Conservation (phyloP, 2,113 vertebrate species). For the Morone chrysops region DNA sequence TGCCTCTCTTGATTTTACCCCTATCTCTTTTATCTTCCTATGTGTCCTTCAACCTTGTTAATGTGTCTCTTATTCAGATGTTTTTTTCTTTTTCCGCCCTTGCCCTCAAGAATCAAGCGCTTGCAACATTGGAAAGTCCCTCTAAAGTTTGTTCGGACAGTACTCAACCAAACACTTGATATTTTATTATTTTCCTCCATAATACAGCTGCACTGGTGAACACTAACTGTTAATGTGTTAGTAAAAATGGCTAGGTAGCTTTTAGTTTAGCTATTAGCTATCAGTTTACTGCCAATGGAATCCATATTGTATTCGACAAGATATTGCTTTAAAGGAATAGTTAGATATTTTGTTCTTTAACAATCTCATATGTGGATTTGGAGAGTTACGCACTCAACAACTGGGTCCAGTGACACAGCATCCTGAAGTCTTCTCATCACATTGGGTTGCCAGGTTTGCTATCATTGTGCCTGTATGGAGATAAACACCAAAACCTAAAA, state of each 20-base stretch:
- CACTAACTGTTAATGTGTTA: background rate
- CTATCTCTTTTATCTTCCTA: background rate
- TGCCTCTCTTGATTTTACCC: constrained; percentile 47
- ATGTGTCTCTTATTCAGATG: background rate
- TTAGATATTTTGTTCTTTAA: background rate
- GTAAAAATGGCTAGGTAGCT: too few relatives aligned
- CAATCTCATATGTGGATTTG: background rate
- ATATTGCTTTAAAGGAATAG: background rate
- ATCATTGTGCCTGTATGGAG: background rate
- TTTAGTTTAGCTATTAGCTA: too few relatives aligned
- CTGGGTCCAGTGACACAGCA: background rate
- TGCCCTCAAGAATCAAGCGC: background rate
- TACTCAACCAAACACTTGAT: background rate
- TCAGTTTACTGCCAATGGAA: too few relatives aligned
- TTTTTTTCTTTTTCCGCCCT: background rate
- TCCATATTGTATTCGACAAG: too few relatives aligned
- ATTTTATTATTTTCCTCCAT: background rate
- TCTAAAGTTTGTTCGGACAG: background rate
- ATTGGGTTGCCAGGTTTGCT: background rate
- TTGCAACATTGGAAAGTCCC: background rate
- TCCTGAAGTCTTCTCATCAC: background rate
- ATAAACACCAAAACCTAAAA: background rate
- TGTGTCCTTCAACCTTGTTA: constrained; percentile 10
- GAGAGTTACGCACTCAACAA: background rate
- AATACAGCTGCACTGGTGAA: background rate